A percentile compares a stretch with the other conserved stretches of the same genome.
These are phyloP conservation scores for Athrips mouffetella DNA, from an alignment of 2,888 invertebrate genomes.

Conservation along the genomic window DNA sequence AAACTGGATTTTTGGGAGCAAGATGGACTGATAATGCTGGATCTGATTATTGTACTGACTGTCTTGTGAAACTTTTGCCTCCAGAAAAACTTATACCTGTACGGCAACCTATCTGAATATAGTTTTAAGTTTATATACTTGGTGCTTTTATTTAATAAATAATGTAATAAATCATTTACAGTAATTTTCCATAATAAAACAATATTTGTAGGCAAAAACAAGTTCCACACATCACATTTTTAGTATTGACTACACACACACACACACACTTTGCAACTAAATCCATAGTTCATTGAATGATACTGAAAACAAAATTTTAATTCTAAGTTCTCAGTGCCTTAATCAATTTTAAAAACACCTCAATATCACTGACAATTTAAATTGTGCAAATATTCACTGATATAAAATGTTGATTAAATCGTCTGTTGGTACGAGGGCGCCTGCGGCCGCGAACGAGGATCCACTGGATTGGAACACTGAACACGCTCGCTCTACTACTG, in stretches of 20 bases:
- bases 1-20: slow-evolving; percentile 63
- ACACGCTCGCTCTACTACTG: slow-evolving; percentile 51
- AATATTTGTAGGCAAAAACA: no score
- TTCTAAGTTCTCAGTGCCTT: no score
- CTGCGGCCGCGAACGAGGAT: slow-evolving; percentile 56
- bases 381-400: slow-evolving; percentile 3
- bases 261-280: neutral
- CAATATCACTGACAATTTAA: neutral
- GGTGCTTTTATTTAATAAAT: neutral
- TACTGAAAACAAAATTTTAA: neutral
- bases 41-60: slow-evolving; percentile 71
- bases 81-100: slow-evolving; percentile 59
- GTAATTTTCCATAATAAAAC: no score
- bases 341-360: no score
- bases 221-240: neutral
- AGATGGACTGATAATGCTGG: slow-evolving; percentile 72
- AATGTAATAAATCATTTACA: no score
- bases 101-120: slow-evolving; percentile 38
- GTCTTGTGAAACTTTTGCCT: slow-evolving; percentile 61
- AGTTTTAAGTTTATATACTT: slow-evolving; percentile 8
- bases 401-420: neutral
- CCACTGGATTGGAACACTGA: slow-evolving; percentile 71
- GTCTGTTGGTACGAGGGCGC: slow-evolving; percentile 38
- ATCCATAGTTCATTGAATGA: no score
- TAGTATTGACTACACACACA: neutral